Percentiles rank a stretch among this genome's conserved stretches.
Conservation (phyloP, 2,888 invertebrate genomes). For the Gymnocheta viridis region DNA sequence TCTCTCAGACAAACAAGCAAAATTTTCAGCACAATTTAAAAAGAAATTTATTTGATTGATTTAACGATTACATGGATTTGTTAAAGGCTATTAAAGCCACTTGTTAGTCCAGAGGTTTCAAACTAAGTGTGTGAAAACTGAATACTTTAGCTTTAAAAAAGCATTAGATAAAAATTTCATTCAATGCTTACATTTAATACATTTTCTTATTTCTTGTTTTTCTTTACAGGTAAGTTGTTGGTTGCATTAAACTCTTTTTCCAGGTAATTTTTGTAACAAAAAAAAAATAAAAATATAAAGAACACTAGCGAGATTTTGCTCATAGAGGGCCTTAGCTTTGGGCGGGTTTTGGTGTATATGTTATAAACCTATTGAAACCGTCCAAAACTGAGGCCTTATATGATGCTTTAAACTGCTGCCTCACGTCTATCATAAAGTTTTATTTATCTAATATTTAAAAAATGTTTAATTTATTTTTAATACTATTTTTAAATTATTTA, state of each 20-base stretch:
- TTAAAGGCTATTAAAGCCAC: constrained; percentile 32
- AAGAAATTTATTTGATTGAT: background rate
- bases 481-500: constrained; percentile 19
- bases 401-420: constrained; percentile 23
- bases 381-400: constrained; percentile 82
- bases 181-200: background rate
- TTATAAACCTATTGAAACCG: constrained; percentile 82
- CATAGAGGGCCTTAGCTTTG: constrained; percentile 81
- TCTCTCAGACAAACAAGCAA: background rate
- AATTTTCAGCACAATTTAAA: constrained; percentile 15
- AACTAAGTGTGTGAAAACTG: background rate
- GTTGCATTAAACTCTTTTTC: background rate
- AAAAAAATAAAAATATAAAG: background rate
- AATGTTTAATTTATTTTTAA: constrained; percentile 1
- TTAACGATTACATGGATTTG: constrained; percentile 46
- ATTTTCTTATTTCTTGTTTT: constrained; percentile 22
- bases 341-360: constrained; percentile 83
- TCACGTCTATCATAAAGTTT: background rate
- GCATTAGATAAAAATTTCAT: background rate
- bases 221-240: constrained; percentile 65
- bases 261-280: constrained; percentile 27
- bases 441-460: background rate
- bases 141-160: background rate
- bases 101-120: constrained; percentile 13
- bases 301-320: background rate